Base-by-base conservation (phyloP, 2,113 vertebrate species). In the Budorcas taxicolor region DNA sequence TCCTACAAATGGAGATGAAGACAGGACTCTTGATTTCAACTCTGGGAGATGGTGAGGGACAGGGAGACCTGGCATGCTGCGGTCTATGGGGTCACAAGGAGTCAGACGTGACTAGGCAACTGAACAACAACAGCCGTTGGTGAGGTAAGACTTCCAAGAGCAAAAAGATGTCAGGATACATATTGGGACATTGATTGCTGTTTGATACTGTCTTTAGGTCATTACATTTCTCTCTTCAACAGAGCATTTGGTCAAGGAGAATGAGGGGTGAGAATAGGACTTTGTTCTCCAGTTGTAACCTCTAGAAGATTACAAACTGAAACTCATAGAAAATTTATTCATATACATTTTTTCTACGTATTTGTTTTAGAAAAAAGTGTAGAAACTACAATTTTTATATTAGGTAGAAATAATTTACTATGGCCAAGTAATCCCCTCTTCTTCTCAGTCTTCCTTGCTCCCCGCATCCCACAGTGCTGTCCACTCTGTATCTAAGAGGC, bases 381-480 rank as follows among this genome's bases (percentile, higher is more conserved):
- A 71, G 81, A 86, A 80, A 80, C 4, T 52, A 86, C 10, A 64
- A 1, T 23, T 94, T 91, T 87, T 85, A 60, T 82, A 16, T 67
- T 40, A 87, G 81, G 15, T 80, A 43, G 67, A 86, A 90, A 80
- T 67, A 29, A 83, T 40, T 52, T 57, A 17, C 58, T 33, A 58
- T 16, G 27, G 33, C n/a, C 16, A 52, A 47, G 5, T 40, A 47
- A 40, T 50, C 23, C 23, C 45, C 23, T 23, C 45, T 23, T 11
- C 9, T 13, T 2, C 14, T 25, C 16, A 50, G 10, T 2, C 33
- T 23, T 7, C 31, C 31, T n/a, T 45, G 13, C n/a, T 31, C 1
- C 43, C 29, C 0, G 0, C 45, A 47, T 31, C 45, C n/a, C n/a
- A 5, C 23, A 29, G 13, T 21, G 3, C 8, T 52, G 15, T 83